Evolutionary conservation across 2,113 vertebrate species (phyloP).

Genomic region (Balaeniceps rex): DNA sequence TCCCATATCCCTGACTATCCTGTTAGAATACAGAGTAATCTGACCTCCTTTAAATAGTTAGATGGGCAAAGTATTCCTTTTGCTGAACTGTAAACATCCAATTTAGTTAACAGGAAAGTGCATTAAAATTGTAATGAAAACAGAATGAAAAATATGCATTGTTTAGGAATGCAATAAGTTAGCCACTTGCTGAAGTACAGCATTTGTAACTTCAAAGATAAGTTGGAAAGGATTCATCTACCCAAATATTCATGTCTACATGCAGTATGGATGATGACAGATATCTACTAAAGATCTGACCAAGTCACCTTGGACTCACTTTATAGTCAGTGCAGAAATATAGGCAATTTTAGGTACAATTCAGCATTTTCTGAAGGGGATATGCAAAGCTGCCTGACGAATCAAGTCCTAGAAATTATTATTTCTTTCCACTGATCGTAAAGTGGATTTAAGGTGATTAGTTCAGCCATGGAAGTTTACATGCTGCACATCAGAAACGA

Average conservation of each 20-base stretch:
- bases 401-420: neutral
- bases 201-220: neutral
- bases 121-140: neutral
- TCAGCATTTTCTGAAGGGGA: neutral
- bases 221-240: neutral
- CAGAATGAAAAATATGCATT: neutral
- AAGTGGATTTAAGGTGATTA: neutral
- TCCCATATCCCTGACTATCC: neutral
- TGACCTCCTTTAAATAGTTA: neutral
- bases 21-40: neutral
- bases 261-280: neutral
- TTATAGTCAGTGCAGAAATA: neutral
- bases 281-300: neutral
- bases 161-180: neutral
- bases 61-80: neutral
- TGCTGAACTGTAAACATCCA: neutral
- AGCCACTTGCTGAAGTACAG: neutral
- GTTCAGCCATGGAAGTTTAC: neutral
- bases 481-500: neutral
- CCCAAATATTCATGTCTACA: neutral
- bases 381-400: neutral
- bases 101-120: neutral
- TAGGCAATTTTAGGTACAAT: neutral
- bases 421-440: neutral
- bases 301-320: neutral